Conservation (phyloP, 2,888 invertebrate genomes). For the Megastigmus dorsalis region DNA sequence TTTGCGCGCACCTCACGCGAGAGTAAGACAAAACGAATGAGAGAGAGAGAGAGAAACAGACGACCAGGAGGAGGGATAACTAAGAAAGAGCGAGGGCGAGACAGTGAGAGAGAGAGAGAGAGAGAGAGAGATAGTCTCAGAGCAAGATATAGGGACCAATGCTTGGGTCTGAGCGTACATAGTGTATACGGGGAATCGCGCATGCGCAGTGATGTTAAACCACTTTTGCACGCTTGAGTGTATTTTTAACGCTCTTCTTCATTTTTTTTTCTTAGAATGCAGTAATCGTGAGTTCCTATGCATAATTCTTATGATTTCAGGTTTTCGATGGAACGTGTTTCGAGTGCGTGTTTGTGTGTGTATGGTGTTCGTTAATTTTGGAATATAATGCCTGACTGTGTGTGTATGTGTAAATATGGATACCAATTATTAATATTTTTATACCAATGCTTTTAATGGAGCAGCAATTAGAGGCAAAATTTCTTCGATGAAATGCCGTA, state of each 20-base stretch:
- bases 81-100: background rate
- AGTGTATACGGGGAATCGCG: background rate
- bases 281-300: slow-evolving; percentile 34
- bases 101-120: background rate
- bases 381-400: background rate
- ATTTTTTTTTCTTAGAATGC: slow-evolving; percentile 1
- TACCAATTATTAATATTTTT: background rate
- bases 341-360: background rate
- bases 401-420: background rate
- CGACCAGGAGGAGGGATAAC: background rate
- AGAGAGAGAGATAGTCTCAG: slow-evolving; percentile 7
- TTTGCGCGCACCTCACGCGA: background rate
- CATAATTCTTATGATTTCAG: slow-evolving; percentile 43
- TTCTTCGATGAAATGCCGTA: background rate
- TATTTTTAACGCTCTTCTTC: slow-evolving; percentile 30
- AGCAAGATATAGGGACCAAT: background rate
- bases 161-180: background rate
- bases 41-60: background rate
- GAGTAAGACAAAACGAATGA: background rate
- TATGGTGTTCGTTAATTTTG: slow-evolving; percentile 16
- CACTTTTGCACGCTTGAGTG: slow-evolving; percentile 17
- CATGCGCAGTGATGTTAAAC: slow-evolving; percentile 10
- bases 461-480: slow-evolving; percentile 20
- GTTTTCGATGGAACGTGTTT: slow-evolving; percentile 36
- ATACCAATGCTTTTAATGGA: slow-evolving; percentile 15